Evolutionary conservation across 2,888 invertebrate species (phyloP).

Genomic region (Autographa pulchrina): DNA sequence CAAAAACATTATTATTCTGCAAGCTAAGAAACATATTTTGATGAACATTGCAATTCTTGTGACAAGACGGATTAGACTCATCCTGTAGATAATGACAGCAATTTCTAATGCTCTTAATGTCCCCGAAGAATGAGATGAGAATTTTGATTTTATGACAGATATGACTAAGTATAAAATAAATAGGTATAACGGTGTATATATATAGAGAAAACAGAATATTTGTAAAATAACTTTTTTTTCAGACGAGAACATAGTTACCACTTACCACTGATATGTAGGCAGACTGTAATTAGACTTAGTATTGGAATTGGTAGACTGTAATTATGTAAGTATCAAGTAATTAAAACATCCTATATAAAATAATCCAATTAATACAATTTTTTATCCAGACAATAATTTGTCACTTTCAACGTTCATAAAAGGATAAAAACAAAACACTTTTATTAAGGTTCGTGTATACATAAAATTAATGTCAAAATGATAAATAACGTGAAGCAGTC

Average conservation of each 20-base stretch:
- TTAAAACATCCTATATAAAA: background rate
- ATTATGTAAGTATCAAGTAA: background rate
- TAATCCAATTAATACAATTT: background rate
- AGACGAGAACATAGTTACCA: too few species aligned
- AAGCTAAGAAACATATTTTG: background rate
- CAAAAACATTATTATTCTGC: background rate
- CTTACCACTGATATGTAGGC: background rate
- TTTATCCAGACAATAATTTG: too few species aligned
- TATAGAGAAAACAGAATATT: too few species aligned
- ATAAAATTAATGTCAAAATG: background rate
- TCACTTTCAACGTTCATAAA: too few species aligned
- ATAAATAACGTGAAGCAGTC: background rate
- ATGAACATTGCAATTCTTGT: background rate
- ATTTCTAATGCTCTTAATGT: conserved; percentile 4
- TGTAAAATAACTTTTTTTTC: too few species aligned
- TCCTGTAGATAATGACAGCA: conserved; percentile 4
- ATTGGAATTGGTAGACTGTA: too few species aligned
- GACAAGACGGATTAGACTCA: background rate
- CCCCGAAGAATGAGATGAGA: background rate
- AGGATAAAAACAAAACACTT: too few species aligned
- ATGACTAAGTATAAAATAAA: conserved; percentile 1
- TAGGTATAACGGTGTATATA: background rate
- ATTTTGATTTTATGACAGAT: conserved; percentile 1
- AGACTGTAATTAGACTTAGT: too few species aligned
- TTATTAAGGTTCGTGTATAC: background rate